Base-by-base conservation (phyloP, 2,888 invertebrate species). In the Barypeithes pellucidus region DNA sequence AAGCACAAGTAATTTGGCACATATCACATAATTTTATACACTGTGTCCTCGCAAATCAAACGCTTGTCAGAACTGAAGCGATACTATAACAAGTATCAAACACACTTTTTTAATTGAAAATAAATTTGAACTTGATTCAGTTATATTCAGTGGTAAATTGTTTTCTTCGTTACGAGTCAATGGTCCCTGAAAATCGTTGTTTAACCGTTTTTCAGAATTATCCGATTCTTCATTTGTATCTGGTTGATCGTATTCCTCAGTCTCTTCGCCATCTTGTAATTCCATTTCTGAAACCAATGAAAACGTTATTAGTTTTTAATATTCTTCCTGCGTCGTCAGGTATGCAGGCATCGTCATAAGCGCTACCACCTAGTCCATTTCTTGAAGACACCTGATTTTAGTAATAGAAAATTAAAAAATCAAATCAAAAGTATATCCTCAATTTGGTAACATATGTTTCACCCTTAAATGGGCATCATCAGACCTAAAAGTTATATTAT, bases 131-230 rank as follows among this genome's bases (percentile, higher is more conserved):
- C 73, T 77, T n/a, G 77, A 76, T 50, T 78, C 78, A 76, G 80
- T 81, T 63, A 78, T 68, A 69, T 81, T 81, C 50, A 80, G 75
- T 29, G 80, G 77, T 62, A 81, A 57, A 74, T 78, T 80, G 68
- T 77, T 81, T 59, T 82, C 82, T 77, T 90, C 86, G 66, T 90
- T 88, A 86, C 91, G 91, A 75, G 91, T 87, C 39, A 91, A 86
- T 1, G 91, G 89, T 52, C 91, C 91, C 81, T 92, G 91, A 80
- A 90, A 90, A 70, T 91, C 90, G 79, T 91, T 85, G 78, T 85
- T 82, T 18, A 83, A 76, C 47, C 83, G 82, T 77, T 83, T 84
- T 74, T 84, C 84, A 47, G 80, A 76, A 74, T 80, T 82, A 71
- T 81, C 82, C 24, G 75, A 76, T 41, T 80, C 81, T 45, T 80